These are phyloP conservation scores for Melanotaenia duboulayi DNA, from an alignment of 2,113 vertebrate species.

Conservation along the genomic window DNA sequence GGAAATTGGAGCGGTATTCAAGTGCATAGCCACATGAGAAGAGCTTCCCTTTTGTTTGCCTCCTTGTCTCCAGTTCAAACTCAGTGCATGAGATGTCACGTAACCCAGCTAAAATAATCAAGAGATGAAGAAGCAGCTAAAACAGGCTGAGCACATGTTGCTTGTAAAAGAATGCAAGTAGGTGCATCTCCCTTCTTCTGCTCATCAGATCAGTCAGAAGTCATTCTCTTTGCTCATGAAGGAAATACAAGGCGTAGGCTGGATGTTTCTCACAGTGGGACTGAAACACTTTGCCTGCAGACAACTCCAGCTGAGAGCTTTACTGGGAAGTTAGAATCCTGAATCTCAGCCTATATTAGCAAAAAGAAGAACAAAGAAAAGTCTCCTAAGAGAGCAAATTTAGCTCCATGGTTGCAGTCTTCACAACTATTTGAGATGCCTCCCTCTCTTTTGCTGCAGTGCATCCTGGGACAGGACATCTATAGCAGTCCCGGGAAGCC, in stretches of 20 bases:
- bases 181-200: conserved; percentile 27
- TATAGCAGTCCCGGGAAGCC: conserved; percentile 59
- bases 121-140: conserved; percentile 48
- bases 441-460: conserved; percentile 63
- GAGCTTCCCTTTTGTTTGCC: conserved; percentile 46
- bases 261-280: conserved; percentile 33
- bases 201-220: conserved; percentile 49
- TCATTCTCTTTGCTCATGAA: conserved; percentile 37
- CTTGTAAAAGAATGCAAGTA: conserved; percentile 41
- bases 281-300: conserved; percentile 36
- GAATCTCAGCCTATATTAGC: conserved; percentile 35
- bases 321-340: conserved; percentile 27
- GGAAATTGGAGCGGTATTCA: conserved; percentile 33
- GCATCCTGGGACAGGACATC: conserved; percentile 72
- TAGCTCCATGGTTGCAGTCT: conserved; percentile 66
- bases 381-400: conserved; percentile 62
- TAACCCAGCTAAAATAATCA: conserved; percentile 29
- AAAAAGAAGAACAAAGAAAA: conserved; percentile 47
- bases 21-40: conserved; percentile 17
- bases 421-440: conserved; percentile 47
- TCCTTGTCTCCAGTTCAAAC: conserved; percentile 54
- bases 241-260: conserved; percentile 8
- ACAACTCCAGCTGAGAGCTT: conserved; percentile 42
- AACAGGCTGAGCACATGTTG: conserved; percentile 57
- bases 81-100: conserved; percentile 32